These are phyloP conservation scores for Gastracanthus pulcherrimus DNA, from an alignment of 2,888 invertebrate species.

Conservation along the genomic window DNA sequence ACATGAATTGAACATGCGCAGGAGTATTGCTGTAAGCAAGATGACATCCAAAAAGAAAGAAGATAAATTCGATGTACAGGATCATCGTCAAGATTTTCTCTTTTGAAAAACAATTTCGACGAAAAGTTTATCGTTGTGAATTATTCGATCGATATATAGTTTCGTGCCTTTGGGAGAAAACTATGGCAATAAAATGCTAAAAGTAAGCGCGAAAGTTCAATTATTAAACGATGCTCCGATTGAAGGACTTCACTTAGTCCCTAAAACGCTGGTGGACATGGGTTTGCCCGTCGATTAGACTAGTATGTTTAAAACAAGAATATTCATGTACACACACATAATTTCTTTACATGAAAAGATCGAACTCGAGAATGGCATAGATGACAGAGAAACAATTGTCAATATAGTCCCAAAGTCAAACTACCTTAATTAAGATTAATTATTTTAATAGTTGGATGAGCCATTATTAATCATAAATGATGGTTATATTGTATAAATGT, in stretches of 20 bases:
- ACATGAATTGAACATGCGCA: no score
- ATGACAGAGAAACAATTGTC: conserved; percentile 73
- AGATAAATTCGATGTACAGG: not conserved
- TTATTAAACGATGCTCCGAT: conserved; percentile 55
- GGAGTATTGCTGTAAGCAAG: no score
- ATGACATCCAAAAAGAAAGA: not conserved
- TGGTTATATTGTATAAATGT: no score
- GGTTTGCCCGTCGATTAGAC: conserved; percentile 79
- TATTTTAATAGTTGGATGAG: no score
- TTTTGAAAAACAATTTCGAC: conserved; percentile 14
- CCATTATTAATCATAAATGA: no score
- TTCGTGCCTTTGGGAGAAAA: conserved; percentile 80
- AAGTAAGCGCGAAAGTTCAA: conserved; percentile 65
- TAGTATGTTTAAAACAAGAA: conserved; percentile 81
- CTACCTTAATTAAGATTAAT: no score
- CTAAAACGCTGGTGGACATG: conserved; percentile 79
- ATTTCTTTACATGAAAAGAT: conserved; percentile 78
- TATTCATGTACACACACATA: conserved; percentile 79
- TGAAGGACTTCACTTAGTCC: conserved; percentile 69
- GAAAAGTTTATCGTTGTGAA: conserved; percentile 62
- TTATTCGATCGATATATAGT: conserved; percentile 57
- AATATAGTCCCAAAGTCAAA: conserved; percentile 79
- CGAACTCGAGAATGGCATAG: conserved; percentile 68
- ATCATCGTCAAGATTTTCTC: not conserved
- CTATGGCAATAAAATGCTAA: conserved; percentile 81